Base-by-base conservation (phyloP, 2,888 invertebrate species). In the Lycocerus yunnanus region DNA sequence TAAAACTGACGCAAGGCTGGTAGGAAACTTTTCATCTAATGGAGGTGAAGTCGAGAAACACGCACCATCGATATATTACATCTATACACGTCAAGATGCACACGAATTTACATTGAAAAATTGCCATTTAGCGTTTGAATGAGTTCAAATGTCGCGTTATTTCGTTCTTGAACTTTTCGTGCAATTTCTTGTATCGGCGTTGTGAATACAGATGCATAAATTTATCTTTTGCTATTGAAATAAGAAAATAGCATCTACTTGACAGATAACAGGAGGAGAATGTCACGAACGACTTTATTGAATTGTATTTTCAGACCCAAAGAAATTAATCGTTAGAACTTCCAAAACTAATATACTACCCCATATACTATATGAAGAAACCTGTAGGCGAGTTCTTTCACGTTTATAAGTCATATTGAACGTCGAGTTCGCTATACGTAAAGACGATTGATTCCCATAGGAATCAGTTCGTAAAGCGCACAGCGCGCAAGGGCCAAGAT, bases 1-100 rank as follows among this genome's bases (percentile, higher is more conserved):
- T 81, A 81, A 81, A 81, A 80, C 79, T 76, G 81, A 79, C 80
- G 76, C 76, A 75, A 69, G 20, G 78, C 76, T 77, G 80, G 66
- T 78, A 77, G 76, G 75, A 70, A 75, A 74, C 73, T 75, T 79
- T 77, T 74, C 76, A 78, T 77, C 61, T 73, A 71, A 73, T 70
- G 76, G 72, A 72, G 73, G 60, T 43, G 61, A 21, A 58, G 65
- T 59, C 63, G 60, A 74, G 69, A 27, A 68, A 67, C 75, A 78
- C 78, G 74, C 77, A 72, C 74, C 67, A 71, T 71, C 73, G 71
- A 76, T 75, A 73, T 74, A 74, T 75, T 63, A 63, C 61, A 78
- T 77, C 72, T 75, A 69, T 69, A 65, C 67, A 61, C 58, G 73
- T 72, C 73, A 67, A 71, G 74, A 77, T 77, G 76, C 74, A 75